A percentile compares a stretch with the other conserved stretches of the same genome.
phyloP scores from a whole-genome alignment of 1,140 invertebrate genomes.

The Augochlora pura region DNA sequence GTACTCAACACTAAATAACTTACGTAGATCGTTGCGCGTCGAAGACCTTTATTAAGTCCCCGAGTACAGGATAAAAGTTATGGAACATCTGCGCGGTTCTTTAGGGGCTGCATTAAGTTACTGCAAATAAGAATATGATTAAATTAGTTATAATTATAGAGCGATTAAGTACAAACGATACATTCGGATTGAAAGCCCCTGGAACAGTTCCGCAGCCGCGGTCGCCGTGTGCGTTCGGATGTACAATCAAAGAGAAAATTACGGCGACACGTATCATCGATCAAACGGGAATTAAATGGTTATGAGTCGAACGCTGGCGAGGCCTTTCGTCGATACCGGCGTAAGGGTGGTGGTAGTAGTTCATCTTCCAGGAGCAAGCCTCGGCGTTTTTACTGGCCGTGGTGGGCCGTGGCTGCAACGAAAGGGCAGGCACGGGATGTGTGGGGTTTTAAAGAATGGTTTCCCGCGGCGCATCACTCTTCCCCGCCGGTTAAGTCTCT shows the following conservation, averaged over 20 bases:
- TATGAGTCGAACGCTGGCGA: background rate
- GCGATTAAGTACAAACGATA: too few species aligned
- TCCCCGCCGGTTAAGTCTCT: conserved; percentile 66
- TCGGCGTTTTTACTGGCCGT: conserved; percentile 61
- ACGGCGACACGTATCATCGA: background rate
- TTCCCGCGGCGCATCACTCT: conserved; percentile 75
- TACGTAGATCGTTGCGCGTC: too few species aligned
- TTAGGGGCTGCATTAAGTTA: too few species aligned
- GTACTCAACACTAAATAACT: too few species aligned
- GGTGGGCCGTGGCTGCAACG: conserved; percentile 61
- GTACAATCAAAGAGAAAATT: conserved; percentile 6
- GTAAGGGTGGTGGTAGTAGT: conserved; percentile 48
- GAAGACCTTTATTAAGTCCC: too few species aligned
- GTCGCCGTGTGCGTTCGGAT: background rate
- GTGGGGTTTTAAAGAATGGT: conserved; percentile 74
- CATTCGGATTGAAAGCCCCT: background rate
- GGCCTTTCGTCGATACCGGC: conserved; percentile 9
- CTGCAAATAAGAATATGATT: too few species aligned
- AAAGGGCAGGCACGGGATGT: conserved; percentile 57
- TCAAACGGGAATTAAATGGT: conserved; percentile 2
- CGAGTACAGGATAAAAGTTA: too few species aligned
- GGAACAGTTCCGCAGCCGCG: too few species aligned
- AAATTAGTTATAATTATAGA: too few species aligned
- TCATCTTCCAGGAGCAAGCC: conserved; percentile 53
- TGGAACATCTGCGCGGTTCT: too few species aligned